Base-by-base conservation (phyloP, 1,140 invertebrate species). In the Penaeus indicus region DNA sequence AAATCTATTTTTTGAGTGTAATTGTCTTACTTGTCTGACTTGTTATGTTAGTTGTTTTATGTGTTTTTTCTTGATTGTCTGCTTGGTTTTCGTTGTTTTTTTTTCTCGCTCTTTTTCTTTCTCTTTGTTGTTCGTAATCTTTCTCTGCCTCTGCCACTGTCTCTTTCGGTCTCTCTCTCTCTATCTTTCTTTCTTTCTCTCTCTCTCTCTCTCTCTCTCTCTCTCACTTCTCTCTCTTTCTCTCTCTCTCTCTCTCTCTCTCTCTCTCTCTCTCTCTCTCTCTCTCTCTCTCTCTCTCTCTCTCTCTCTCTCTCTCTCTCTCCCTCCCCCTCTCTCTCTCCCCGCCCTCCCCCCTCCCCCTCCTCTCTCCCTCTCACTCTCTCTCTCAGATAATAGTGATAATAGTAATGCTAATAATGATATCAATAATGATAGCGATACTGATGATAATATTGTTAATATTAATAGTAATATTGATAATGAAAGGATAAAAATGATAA, bases 161-260 rank as follows among this genome's bases (percentile, higher is more conserved):
- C 38, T 27, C 38, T 32, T 18, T 21, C 21, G 19, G 21, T 67
- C 13, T 67, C 64, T 67, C 75, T 67, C 64, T 67, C 64, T 8
- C 13, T 13, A 1, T 67, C 64, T 67, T 4, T 13, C 11, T 13
- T 4, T 25, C 64, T 25, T 4, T 25, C 25, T 25, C 25, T 25
- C 25, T 4, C 25, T 25, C 11, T 3, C 64, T 7, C 64, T 67
- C 64, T 38, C 38, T 38, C 75, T 78, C 63, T 25, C 25, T 25
- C 25, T 25, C 25, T 25, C 7, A 2, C 7, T 7, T 25, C 25
- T 25, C 25, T 25, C 25, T 25, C 25, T 25, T 7, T 25, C 63
- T 67, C 63, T 25, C 25, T 67, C 63, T 67, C 63, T 67, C 63
- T 25, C 63, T 67, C 63, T 78, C 78, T 80, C 78, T 80, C 78